A percentile compares a stretch with the other conserved stretches of the same genome.
These are phyloP conservation scores for Craniophora ligustri DNA, from an alignment of 2,888 invertebrate species.

Conservation along the genomic window DNA sequence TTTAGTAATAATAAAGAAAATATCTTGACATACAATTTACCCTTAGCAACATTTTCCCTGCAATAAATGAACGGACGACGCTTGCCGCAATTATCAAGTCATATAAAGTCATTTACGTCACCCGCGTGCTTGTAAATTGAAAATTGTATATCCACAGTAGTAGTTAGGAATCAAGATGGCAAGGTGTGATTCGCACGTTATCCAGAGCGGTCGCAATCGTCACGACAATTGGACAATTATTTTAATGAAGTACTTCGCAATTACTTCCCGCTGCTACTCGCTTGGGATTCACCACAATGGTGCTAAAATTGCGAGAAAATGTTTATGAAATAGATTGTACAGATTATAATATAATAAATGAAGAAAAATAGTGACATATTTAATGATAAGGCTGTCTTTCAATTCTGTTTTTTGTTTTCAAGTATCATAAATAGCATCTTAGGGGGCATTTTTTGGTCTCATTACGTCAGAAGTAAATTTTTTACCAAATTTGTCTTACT, in stretches of 20 bases:
- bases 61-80: conserved; percentile 10
- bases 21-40: conserved; percentile 8
- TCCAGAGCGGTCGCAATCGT: conserved; percentile 60
- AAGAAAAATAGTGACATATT: too few relatives aligned
- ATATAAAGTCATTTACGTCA: conserved; percentile 44
- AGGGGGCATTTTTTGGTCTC: too few relatives aligned
- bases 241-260: conserved; percentile 68
- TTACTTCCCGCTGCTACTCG: conserved; percentile 58
- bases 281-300: conserved; percentile 56
- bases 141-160: conserved; percentile 45
- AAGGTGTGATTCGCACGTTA: conserved; percentile 61
- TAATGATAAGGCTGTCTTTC: too few relatives aligned
- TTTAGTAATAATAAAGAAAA: conserved; percentile 19
- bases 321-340: conserved; percentile 53
- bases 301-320: conserved; percentile 46
- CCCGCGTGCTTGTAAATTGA: conserved; percentile 31
- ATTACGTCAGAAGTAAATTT: not conserved
- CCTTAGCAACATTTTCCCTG: too few relatives aligned
- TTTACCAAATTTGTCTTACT: too few relatives aligned
- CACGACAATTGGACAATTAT: conserved; percentile 72
- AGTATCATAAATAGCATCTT: too few relatives aligned
- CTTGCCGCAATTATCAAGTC: conserved; percentile 27
- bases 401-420: too few relatives aligned
- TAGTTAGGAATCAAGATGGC: conserved; percentile 62
- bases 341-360: conserved; percentile 23